phyloP scores from a whole-genome alignment of 2,888 invertebrate species.

The Pollenia amentaria region DNA sequence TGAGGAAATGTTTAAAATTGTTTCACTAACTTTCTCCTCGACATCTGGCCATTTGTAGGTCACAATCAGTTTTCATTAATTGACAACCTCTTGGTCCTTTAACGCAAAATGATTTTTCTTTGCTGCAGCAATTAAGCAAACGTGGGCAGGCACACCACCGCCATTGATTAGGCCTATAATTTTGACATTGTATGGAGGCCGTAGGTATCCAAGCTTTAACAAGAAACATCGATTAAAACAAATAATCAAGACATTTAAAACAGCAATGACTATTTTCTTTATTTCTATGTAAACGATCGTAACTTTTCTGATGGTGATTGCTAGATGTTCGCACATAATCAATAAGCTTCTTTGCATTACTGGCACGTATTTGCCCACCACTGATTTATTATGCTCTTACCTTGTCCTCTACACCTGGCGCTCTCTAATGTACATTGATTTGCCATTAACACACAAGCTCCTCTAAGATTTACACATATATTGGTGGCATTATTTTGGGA shows the following conservation, averaged over 20 bases:
- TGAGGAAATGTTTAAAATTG: background rate
- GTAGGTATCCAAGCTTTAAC: slow-evolving; percentile 17
- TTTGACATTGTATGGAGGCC: slow-evolving; percentile 36
- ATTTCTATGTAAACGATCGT: too few species aligned
- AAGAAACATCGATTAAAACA: too few species aligned
- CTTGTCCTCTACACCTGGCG: slow-evolving; percentile 47
- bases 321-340: too few species aligned
- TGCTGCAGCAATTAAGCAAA: slow-evolving; percentile 44
- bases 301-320: too few species aligned
- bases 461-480: slow-evolving; percentile 24
- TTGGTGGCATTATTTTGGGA: slow-evolving; percentile 6
- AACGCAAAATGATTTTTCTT: slow-evolving; percentile 27
- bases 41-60: slow-evolving; percentile 50
- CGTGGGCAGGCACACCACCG: slow-evolving; percentile 52
- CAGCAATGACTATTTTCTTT: too few species aligned
- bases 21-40: slow-evolving; percentile 34
- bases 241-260: too few species aligned
- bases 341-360: too few species aligned
- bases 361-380: too few species aligned
- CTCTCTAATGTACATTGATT: slow-evolving; percentile 52
- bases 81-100: slow-evolving; percentile 21
- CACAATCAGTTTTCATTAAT: slow-evolving; percentile 50
- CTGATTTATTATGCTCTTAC: background rate
- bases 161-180: slow-evolving; percentile 48
- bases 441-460: slow-evolving; percentile 45